Evolutionary conservation across 1,140 invertebrate species (phyloP).

Genomic region (Ruditapes philippinarum): DNA sequence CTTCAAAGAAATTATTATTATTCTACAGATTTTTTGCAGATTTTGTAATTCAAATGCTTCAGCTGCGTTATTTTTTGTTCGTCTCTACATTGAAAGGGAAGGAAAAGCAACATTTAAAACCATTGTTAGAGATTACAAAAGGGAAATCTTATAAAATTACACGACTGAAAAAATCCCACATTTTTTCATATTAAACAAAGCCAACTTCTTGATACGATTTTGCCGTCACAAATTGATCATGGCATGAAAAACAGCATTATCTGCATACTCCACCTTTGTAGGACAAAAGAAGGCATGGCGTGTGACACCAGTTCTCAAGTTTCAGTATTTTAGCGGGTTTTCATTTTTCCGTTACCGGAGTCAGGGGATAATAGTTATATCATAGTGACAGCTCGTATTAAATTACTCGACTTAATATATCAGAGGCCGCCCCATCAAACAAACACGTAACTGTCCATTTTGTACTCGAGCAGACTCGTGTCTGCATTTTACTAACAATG

Average conservation of each 20-base stretch:
- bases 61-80: too few species aligned
- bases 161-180: too few species aligned
- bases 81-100: too few species aligned
- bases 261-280: background rate
- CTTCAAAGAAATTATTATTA: too few species aligned
- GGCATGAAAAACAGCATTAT: background rate
- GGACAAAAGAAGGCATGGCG: background rate
- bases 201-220: background rate
- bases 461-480: background rate
- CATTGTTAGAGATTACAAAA: too few species aligned
- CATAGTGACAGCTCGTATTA: background rate
- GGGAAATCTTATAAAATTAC: too few species aligned
- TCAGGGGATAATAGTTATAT: background rate
- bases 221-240: background rate
- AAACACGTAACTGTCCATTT: background rate
- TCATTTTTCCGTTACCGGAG: background rate
- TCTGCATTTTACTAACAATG: background rate
- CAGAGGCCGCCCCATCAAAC: background rate
- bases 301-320: background rate
- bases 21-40: too few species aligned
- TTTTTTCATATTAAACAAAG: background rate
- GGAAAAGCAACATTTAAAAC: too few species aligned
- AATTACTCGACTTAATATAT: background rate
- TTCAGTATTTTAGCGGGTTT: background rate
- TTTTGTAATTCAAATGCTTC: too few species aligned